A percentile compares a stretch with the other conserved stretches of the same genome.
phyloP scores from a whole-genome alignment of 2,797 vertebrate genomes.

The Champsocephalus gunnari region DNA sequence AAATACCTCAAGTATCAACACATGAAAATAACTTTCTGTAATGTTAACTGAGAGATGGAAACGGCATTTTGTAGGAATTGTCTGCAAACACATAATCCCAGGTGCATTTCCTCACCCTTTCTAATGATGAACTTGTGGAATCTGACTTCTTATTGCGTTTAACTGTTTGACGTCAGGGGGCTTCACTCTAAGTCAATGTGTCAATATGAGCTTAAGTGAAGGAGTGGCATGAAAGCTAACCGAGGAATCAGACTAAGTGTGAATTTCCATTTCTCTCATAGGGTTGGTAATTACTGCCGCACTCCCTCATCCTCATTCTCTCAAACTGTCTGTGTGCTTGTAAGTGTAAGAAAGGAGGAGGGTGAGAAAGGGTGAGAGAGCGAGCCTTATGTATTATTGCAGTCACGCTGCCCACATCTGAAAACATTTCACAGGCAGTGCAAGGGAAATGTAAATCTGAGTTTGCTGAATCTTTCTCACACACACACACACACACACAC shows the following conservation, averaged over 20 bases:
- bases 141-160: constrained; percentile 49
- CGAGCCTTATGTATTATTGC: constrained; percentile 83
- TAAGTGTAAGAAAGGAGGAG: constrained; percentile 42
- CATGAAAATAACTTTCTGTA: neutral
- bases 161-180: constrained; percentile 53
- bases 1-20: constrained; percentile 27
- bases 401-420: constrained; percentile 82
- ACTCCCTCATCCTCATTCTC: constrained; percentile 63
- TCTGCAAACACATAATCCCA: constrained; percentile 1
- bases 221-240: constrained; percentile 70
- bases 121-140: constrained; percentile 44
- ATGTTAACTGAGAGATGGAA: constrained; percentile 24
- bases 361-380: constrained; percentile 32
- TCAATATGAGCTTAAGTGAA: constrained; percentile 74
- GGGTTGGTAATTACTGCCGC: constrained; percentile 75
- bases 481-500: constrained; percentile 47
- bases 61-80: constrained; percentile 9
- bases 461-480: constrained; percentile 73
- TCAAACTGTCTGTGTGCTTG: constrained; percentile 58
- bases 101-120: constrained; percentile 28
- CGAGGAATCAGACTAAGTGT: constrained; percentile 68
- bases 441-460: constrained; percentile 82
- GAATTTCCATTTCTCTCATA: constrained; percentile 80
- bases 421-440: constrained; percentile 83
- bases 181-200: constrained; percentile 68